Evolutionary conservation across 2,113 vertebrate species (phyloP).

Genomic region (Mystacornis crossleyi): DNA sequence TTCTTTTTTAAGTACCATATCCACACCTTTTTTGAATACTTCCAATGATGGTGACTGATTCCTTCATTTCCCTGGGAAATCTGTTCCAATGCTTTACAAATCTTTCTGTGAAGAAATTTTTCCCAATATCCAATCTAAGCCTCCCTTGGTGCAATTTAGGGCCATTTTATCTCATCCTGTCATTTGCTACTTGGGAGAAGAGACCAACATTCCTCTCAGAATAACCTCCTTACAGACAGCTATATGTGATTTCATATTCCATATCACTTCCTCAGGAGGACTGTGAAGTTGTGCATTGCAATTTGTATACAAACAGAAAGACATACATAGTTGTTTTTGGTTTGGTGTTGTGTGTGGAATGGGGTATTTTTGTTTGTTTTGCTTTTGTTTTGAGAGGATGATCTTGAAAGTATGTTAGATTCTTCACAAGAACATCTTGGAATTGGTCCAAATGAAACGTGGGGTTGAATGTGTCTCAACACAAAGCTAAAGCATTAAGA

Average conservation of each 20-base stretch:
- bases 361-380: not conserved
- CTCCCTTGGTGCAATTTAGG: not conserved
- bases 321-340: not conserved
- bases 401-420: not conserved
- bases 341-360: not conserved
- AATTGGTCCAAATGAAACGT: not conserved
- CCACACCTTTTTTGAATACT: not conserved
- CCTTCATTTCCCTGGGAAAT: not conserved
- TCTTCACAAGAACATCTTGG: not conserved
- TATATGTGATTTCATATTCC: not conserved
- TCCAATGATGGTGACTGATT: not conserved
- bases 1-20: not conserved
- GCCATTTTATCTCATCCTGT: not conserved
- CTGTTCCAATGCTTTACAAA: not conserved
- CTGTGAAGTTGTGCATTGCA: not conserved
- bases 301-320: not conserved
- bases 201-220: not conserved
- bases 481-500: not conserved
- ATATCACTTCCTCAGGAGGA: not conserved
- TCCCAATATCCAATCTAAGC: not conserved
- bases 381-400: not conserved
- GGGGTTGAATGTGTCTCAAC: not conserved
- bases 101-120: not conserved
- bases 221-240: not conserved
- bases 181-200: not conserved